Percentiles rank a stretch among this genome's conserved stretches.
Conservation (phyloP, 2,797 vertebrate species). For the Cheirogaleus major region DNA sequence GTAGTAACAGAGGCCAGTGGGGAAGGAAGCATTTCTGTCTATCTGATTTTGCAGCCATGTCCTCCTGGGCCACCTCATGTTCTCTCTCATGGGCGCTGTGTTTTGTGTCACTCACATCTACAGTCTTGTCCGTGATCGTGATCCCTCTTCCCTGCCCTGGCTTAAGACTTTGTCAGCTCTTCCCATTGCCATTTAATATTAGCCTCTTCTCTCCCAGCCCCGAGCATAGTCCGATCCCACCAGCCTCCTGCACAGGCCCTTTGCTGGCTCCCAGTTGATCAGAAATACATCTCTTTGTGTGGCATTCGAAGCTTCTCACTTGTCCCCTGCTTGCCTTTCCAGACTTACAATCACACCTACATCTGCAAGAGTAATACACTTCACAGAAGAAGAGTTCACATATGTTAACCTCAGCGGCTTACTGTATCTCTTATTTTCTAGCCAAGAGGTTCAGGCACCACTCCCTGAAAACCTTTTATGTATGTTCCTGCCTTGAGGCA, state of each 20-base stretch:
- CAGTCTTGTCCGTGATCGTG: neutral
- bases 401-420: neutral
- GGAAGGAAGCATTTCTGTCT: too few species aligned
- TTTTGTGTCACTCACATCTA: neutral
- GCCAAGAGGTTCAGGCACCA: neutral
- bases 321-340: neutral
- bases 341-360: neutral
- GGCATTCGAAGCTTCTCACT: neutral
- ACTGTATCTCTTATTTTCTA: neutral
- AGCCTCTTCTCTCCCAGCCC: neutral
- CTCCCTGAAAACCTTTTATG: neutral
- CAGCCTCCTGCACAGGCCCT: neutral
- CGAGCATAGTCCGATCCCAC: neutral
- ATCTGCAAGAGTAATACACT: neutral
- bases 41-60: neutral
- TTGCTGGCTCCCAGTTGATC: neutral
- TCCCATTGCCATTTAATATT: neutral
- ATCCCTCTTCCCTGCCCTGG: neutral
- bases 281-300: neutral
- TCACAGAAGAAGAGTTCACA: neutral
- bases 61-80: fast-evolving
- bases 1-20: fast-evolving
- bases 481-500: neutral
- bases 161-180: neutral
- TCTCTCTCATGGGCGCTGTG: neutral